phyloP scores from a whole-genome alignment of 1,140 invertebrate genomes.

The Asbolus verrucosus region DNA sequence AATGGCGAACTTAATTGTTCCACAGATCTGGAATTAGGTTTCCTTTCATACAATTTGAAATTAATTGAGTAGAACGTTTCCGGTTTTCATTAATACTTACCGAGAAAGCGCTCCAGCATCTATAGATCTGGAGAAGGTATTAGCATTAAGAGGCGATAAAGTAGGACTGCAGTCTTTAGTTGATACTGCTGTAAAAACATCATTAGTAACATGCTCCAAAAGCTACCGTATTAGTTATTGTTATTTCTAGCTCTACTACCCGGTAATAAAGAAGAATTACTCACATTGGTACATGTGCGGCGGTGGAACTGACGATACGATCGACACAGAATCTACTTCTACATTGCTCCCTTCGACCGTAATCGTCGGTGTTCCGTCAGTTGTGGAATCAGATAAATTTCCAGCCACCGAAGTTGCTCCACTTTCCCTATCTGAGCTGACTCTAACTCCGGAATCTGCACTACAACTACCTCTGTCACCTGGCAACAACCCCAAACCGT shows the following conservation, averaged over 20 bases:
- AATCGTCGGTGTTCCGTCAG: conserved; percentile 79
- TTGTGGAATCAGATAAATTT: conserved; percentile 82
- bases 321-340: conserved; percentile 80
- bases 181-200: conserved; percentile 70
- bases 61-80: conserved; percentile 46
- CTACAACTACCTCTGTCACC: conserved; percentile 87
- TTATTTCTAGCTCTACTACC: conserved; percentile 16
- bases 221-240: conserved; percentile 16
- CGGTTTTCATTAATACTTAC: conserved; percentile 61
- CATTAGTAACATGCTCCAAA: conserved; percentile 33
- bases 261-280: conserved; percentile 61
- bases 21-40: conserved; percentile 73
- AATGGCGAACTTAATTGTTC: conserved; percentile 69
- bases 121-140: conserved; percentile 81
- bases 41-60: conserved; percentile 43
- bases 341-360: conserved; percentile 70
- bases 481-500: conserved; percentile 68
- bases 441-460: conserved; percentile 86
- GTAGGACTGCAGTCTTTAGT: conserved; percentile 88
- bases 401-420: conserved; percentile 79
- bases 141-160: conserved; percentile 80
- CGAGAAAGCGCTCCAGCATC: conserved; percentile 78
- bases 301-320: conserved; percentile 79
- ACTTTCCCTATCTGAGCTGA: conserved; percentile 84
- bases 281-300: conserved; percentile 86